Percentiles rank a stretch among this genome's conserved stretches.
Conservation (phyloP, 2,113 vertebrate species). For the Melanerpes aurifrons region DNA sequence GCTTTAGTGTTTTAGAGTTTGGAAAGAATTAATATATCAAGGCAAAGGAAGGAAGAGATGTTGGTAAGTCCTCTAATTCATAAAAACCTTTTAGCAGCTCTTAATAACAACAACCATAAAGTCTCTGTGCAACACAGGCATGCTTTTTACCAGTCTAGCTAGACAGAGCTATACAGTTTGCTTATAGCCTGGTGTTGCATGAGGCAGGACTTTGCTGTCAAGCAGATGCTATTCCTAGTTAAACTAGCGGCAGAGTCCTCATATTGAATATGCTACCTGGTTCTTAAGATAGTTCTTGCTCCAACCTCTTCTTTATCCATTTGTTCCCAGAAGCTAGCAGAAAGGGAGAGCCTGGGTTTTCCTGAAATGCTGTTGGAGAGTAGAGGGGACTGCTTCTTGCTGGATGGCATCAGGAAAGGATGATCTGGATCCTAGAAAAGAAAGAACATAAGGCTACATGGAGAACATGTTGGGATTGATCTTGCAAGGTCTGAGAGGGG, state of each 20-base stretch:
- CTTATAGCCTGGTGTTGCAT: background rate
- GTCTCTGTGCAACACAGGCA: background rate
- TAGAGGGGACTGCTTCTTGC: background rate
- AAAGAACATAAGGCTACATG: background rate
- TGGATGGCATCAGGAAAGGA: background rate
- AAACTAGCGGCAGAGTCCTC: background rate
- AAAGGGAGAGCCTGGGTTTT: fast-evolving
- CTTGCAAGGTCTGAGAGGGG: background rate
- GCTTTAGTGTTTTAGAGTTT: background rate
- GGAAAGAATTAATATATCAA: background rate
- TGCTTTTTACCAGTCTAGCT: background rate
- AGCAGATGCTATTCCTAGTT: background rate
- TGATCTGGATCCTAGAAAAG: background rate
- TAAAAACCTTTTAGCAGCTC: background rate
- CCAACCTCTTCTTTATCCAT: background rate
- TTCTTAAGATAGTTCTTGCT: background rate
- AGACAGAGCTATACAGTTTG: background rate
- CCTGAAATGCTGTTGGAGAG: background rate
- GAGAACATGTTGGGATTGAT: fast-evolving
- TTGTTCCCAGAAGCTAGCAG: background rate
- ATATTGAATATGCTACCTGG: background rate
- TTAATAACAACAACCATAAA: fast-evolving
- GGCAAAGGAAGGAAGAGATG: background rate
- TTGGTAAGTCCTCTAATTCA: too few relatives aligned
- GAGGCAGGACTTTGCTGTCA: background rate